Base-by-base conservation (phyloP, 2,113 vertebrate genomes). In the Corythoichthys haematopterus region DNA sequence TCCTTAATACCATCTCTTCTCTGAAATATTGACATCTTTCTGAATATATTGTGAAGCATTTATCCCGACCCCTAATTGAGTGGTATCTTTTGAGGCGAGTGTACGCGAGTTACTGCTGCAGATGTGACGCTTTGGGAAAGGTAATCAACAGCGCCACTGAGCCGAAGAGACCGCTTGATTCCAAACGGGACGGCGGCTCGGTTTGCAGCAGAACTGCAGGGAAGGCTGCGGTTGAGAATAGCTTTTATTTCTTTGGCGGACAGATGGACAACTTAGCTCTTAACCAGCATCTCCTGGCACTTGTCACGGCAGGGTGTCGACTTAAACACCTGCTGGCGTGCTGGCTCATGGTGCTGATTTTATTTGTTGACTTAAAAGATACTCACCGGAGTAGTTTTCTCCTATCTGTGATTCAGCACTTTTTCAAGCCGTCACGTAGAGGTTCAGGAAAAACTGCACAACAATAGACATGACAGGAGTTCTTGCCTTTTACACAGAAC, bases 251-350 rank as follows among this genome's bases (percentile, higher is more conserved):
- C 78, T 37, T 67, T 40, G 74, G 78, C 72, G 72, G 80, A 82
- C 81, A 85, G 84, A 84, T 85, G 80, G 82, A 81, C 74, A 55
- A 71, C 76, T 82, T 66, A 77, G 76, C 66, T 76, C 75, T 80
- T 82, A 82, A 81, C 78, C 51, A 75, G 72, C 47, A 55, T 73
- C 72, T 51, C 16, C 58, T 71, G 75, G 68, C 67, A 58, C 35
- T 40, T 52, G 57, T 36, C 56, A 55, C 79, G 73, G 81, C 79
- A 72, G 71, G 76, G 55, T 43, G 15, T 60, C 55, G 75, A 80
- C 84, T 77, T 79, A 65, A 77, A 78, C 70, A 74, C 80, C 80
- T 74, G 70, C 84, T 83, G n/a, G 7, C 64, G 45, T 55, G 66
- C 68, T 70, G 53, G 71, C 45, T 75, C 37, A 15, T 59, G 57